Conservation (phyloP, 2,113 vertebrate species). For the Coreoperca whiteheadi region DNA sequence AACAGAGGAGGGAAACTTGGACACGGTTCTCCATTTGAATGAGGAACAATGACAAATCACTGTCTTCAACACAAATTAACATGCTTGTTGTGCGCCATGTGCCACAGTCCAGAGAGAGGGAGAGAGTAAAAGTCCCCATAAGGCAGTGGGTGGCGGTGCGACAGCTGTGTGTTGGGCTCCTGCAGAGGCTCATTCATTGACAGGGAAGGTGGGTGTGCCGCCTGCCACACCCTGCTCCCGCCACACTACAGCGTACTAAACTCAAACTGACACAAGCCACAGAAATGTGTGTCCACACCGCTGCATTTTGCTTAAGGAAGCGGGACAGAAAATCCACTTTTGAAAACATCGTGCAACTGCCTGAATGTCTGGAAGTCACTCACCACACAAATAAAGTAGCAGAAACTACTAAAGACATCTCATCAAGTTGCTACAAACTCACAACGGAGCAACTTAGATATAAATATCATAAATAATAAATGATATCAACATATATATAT, state of each 20-base stretch:
- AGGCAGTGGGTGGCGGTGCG: neutral
- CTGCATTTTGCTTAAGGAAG: neutral
- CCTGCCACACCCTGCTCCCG: conserved; percentile 71
- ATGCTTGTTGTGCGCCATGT: too few relatives aligned
- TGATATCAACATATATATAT: too few relatives aligned
- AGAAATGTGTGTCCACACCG: neutral
- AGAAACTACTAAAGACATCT: neutral
- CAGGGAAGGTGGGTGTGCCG: conserved; percentile 72
- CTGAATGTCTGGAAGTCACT: neutral
- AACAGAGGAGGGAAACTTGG: neutral
- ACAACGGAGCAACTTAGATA: neutral
- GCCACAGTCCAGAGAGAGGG: neutral
- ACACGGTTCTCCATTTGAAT: neutral
- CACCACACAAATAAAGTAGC: neutral
- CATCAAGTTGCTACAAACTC: neutral
- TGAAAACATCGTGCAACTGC: neutral
- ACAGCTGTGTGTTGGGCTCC: conserved; percentile 18
- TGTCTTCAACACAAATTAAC: neutral
- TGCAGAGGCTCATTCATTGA: conserved; percentile 70
- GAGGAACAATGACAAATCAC: neutral
- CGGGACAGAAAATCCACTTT: neutral
- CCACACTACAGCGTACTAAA: conserved; percentile 9
- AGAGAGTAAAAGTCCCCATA: neutral
- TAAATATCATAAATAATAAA: too few relatives aligned
- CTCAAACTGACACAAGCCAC: conserved; percentile 8